phyloP scores from a whole-genome alignment of 1,140 invertebrate genomes.

The Temnothorax nylanderi region DNA sequence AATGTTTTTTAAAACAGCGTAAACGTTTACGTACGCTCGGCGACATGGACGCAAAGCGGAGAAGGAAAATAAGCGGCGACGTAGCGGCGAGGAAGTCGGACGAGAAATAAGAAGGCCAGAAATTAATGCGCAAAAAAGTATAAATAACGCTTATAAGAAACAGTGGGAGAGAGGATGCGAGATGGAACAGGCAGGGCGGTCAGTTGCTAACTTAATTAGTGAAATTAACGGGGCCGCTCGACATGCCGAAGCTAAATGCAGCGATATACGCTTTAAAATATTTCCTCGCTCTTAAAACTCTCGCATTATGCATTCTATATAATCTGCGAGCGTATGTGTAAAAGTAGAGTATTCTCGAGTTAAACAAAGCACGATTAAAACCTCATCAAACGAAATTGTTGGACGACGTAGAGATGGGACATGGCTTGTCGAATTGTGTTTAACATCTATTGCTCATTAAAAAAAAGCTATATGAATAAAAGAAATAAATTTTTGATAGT shows the following conservation, averaged over 20 bases:
- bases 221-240: constrained; percentile 82
- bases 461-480: background rate
- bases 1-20: constrained; percentile 45
- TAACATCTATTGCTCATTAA: background rate
- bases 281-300: constrained; percentile 72
- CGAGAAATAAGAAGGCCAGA: constrained; percentile 60
- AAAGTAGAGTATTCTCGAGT: constrained; percentile 55
- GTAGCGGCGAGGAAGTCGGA: constrained; percentile 64
- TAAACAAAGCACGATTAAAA: constrained; percentile 72
- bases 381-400: background rate
- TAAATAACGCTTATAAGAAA: constrained; percentile 74
- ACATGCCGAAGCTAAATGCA: constrained; percentile 78
- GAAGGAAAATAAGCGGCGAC: constrained; percentile 51
- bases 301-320: constrained; percentile 71
- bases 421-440: background rate
- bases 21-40: constrained; percentile 43
- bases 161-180: constrained; percentile 6
- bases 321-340: constrained; percentile 59
- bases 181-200: constrained; percentile 58
- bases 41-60: constrained; percentile 18
- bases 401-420: background rate
- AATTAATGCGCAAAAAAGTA: constrained; percentile 69
- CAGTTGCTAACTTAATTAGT: constrained; percentile 84
- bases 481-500: constrained; percentile 27
- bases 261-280: constrained; percentile 69